A percentile compares a stretch with the other conserved stretches of the same genome.
Conservation (phyloP, 37 sponge, comb jelly and placozoan species). For the Petrosia ficiformis region DNA sequence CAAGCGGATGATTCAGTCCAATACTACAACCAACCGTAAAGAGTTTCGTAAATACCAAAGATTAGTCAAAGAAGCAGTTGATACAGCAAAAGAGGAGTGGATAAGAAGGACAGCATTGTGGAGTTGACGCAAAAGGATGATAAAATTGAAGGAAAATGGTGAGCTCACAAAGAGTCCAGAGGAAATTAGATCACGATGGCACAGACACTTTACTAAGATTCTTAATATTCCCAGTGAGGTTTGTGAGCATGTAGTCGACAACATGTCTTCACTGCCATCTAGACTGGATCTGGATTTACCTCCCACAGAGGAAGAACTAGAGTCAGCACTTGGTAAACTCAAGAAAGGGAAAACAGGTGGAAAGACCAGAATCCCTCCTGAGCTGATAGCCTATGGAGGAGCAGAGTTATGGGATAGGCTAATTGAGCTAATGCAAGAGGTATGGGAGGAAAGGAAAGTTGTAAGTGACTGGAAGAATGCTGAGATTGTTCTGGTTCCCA, state of each 20-base stretch:
- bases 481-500: slow-evolving; percentile 23
- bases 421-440: slow-evolving; percentile 17
- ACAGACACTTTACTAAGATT: slow-evolving; percentile 16
- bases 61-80: no score
- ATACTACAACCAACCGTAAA: no score
- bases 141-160: no score
- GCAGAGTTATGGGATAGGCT: slow-evolving; percentile 23
- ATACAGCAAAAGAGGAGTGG: no score
- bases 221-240: slow-evolving; percentile 10
- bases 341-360: slow-evolving; percentile 37
- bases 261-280: slow-evolving; percentile 10
- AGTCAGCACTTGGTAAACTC: slow-evolving; percentile 8
- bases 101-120: no score
- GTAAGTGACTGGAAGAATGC: slow-evolving; percentile 37
- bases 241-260: background rate
- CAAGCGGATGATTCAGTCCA: slow-evolving; percentile 12
- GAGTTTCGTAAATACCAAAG: no score
- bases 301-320: slow-evolving; percentile 31
- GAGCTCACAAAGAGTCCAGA: no score
- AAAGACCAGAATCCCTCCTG: slow-evolving; percentile 25
- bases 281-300: slow-evolving; percentile 15
- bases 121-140: no score
- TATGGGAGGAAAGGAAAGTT: slow-evolving; percentile 34
- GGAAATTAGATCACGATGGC: slow-evolving; percentile 11
- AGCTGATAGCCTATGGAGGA: slow-evolving; percentile 33